Base-by-base conservation (phyloP, 2,888 invertebrate species). In the Myathropa florea region DNA sequence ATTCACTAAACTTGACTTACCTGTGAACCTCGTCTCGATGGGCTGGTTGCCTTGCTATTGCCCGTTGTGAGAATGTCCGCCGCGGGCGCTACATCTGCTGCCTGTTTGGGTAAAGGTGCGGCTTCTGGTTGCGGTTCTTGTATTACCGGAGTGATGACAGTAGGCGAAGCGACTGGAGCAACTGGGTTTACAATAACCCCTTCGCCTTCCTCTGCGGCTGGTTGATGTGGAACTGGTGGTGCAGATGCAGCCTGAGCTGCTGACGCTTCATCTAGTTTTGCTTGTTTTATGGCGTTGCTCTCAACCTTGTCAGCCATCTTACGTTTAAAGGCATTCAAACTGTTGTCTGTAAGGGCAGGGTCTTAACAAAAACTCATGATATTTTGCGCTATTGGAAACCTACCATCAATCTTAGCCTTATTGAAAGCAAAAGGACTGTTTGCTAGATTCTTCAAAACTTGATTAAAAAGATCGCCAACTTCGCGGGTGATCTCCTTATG, bases 401-500 rank as follows among this genome's bases (percentile, higher is more conserved):
- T 90, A 87, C 92, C 91, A 88, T 91, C 92, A 26, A 93, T 89
- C 89, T 93, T 93, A 0, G 93, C 93, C 70, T 92, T 92, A 88
- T 93, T 93, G 30, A 92, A 92, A 88, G 93, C 93, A 89, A 94
- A 94, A 0, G 94, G 93, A 72, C 94, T 93, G 21, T 91, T 91
- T 0, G 93, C 92, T 63, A 94, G 92, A 71, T 92, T 92, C 73
- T 92, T 92, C 0, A 93, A 88, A 9, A 91, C 90, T 92, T 92
- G 89, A 93, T 94, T 89, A 95, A 94, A 90, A 94, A 95, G 88
- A 93, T 94, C 89, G 92, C 94, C 91, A 95, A 95, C 90, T 94
- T 94, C 12, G 94, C 95, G 3, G 94, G 92, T 61, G 93, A 94
- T 88, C 92, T 93, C 65, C 94, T 96, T 96, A 89, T 96, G 95